Base-by-base conservation (phyloP, 2,113 vertebrate genomes). In the Scophthalmus maximus region DNA sequence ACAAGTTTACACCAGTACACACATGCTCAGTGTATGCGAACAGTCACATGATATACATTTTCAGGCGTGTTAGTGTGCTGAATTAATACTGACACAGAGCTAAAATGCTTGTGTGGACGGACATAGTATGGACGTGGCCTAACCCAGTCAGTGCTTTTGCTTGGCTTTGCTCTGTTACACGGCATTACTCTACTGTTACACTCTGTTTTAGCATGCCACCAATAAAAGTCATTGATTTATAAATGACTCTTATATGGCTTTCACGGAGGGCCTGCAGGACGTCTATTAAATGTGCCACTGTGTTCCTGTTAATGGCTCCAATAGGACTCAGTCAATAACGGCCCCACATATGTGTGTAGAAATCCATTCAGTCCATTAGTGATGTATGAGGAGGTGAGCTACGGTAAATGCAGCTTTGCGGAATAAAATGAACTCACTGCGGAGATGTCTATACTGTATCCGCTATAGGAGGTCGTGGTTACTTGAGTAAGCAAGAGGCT, bases 281-380 rank as follows among this genome's bases (percentile, higher is more conserved):
- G 1, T 73, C 75, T 40, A 32, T n/a, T 72, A 81, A 66, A 79
- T 77, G 68, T 82, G 61, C 65, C 71, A 64, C 64, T 9, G 2
- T 52, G 44, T 77, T 44, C 62, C 55, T 8, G 32, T 47, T 81
- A 84, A 80, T 82, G 70, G 73, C 32, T 72, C 40, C 74, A 50
- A 68, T 62, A 65, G 23, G 34, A 55, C 49, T 5, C 38, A 12
- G n/a, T 73, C 73, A 26, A 67, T 83, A 56, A 70, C 3, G 49
- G 64, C 30, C 15, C 30, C 18, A 34, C 53, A 60, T 61, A 60
- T 71, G 65, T 36, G 32, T 72, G 68, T 64, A 74, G 63, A 78
- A 72, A 81, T 81, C 65, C 57, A 86, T 81, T 22, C 2, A n/a
- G 57, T 40, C 69, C 60, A 79, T 89, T 78, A 84, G 73, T 25